These are phyloP conservation scores for Caranx ignobilis DNA, from an alignment of 2,113 vertebrate species.

Conservation along the genomic window DNA sequence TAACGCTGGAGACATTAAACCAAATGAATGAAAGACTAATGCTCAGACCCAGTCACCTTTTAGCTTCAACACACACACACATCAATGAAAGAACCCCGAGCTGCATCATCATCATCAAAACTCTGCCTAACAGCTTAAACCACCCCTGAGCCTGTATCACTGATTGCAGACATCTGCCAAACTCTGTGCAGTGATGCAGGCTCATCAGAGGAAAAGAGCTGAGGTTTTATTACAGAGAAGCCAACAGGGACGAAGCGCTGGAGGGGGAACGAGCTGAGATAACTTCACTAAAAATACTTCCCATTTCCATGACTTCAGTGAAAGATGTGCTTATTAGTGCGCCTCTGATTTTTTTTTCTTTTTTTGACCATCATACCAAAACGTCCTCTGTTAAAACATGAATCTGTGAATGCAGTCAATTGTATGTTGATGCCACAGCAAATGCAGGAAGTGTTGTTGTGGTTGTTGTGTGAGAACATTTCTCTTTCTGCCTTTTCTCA, in stretches of 20 bases:
- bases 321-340: background rate
- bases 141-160: slow-evolving; percentile 15
- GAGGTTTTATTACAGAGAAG: slow-evolving; percentile 36
- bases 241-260: slow-evolving; percentile 17
- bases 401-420: background rate
- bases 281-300: slow-evolving; percentile 1
- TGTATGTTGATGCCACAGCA: no score
- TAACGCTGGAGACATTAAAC: slow-evolving; percentile 10
- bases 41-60: background rate
- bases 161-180: slow-evolving; percentile 23
- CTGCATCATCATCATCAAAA: slow-evolving; percentile 16
- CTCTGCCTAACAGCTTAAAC: slow-evolving; percentile 7
- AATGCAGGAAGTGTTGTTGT: slow-evolving; percentile 17
- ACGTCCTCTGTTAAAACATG: background rate
- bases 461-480: background rate
- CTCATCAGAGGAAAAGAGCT: slow-evolving; percentile 32
- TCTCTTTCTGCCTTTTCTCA: background rate
- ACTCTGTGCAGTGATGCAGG: slow-evolving; percentile 4
- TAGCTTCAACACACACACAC: background rate
- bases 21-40: slow-evolving; percentile 6
- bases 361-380: background rate
- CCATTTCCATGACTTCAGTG: slow-evolving; percentile 12
- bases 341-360: background rate
- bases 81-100: background rate
- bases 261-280: background rate